These are phyloP conservation scores for Mesorhabditis belari DNA, from an alignment of 2,888 invertebrate genomes.

Conservation along the genomic window DNA sequence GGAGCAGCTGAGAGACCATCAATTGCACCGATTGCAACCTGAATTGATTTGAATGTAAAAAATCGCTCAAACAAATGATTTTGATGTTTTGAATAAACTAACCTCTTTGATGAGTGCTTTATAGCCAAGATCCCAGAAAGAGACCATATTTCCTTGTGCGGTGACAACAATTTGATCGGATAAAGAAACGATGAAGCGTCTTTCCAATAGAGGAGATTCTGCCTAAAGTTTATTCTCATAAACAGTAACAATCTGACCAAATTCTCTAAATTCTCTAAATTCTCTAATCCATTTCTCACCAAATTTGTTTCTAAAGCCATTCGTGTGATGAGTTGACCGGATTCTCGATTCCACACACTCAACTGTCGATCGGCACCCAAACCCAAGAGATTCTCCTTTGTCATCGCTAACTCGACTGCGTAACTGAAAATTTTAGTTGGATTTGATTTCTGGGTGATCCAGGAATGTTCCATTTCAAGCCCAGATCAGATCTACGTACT, in stretches of 20 bases:
- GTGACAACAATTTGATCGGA: slow-evolving; percentile 30
- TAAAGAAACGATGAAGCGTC: slow-evolving; percentile 23
- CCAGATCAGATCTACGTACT: no score
- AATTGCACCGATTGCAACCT: no score
- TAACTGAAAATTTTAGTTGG: neutral
- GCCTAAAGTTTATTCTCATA: neutral
- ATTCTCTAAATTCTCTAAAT: slow-evolving; percentile 1
- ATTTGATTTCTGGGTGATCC: no score
- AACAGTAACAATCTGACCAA: neutral
- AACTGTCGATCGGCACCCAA: slow-evolving; percentile 18
- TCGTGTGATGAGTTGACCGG: slow-evolving; percentile 9
- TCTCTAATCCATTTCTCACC: neutral
- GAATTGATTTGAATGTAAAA: no score
- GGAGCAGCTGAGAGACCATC: no score
- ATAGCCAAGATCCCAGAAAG: slow-evolving; percentile 40
- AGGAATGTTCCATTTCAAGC: neutral
- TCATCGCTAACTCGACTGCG: neutral
- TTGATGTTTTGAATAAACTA: no score
- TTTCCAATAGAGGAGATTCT: neutral
- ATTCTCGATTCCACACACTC: slow-evolving; percentile 12
- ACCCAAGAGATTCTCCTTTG: slow-evolving; percentile 14
- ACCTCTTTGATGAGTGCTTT: slow-evolving; percentile 34
- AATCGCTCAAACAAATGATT: no score
- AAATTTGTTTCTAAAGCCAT: slow-evolving; percentile 2
- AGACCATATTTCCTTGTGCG: slow-evolving; percentile 23